Percentiles rank a stretch among this genome's conserved stretches.
phyloP scores from a whole-genome alignment of 2,113 vertebrate genomes.

The Neogale vison region DNA sequence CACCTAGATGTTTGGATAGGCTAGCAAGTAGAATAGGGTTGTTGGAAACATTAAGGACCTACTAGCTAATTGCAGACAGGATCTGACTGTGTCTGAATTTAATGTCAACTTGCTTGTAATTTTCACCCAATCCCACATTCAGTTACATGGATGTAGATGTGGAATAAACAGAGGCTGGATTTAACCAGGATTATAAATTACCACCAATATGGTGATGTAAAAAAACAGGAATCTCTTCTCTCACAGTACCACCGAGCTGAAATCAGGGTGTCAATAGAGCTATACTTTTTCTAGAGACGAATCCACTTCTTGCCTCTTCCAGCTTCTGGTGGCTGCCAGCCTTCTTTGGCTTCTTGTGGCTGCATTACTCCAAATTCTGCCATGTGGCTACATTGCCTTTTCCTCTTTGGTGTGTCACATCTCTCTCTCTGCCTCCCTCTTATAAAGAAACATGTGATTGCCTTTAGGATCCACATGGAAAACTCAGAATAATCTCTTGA shows the following conservation, averaged over 20 bases:
- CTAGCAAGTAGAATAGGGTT: neutral
- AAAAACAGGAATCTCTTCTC: neutral
- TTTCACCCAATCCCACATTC: neutral
- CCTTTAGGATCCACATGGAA: neutral
- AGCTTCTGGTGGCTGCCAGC: too few species aligned
- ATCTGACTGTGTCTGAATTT: neutral
- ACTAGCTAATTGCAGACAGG: neutral
- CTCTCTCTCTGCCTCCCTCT: neutral
- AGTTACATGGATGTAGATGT: neutral
- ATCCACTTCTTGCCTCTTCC: too few species aligned
- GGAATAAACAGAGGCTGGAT: neutral
- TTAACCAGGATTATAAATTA: neutral
- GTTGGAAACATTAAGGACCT: neutral
- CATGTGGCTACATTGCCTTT: neutral
- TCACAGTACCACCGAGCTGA: neutral
- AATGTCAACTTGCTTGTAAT: neutral
- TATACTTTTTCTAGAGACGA: neutral
- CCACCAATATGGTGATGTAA: neutral
- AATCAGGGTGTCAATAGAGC: neutral
- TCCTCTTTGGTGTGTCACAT: neutral
- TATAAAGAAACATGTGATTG: neutral
- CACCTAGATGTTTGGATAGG: neutral
- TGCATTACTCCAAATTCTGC: too few species aligned
- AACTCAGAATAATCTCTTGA: neutral
- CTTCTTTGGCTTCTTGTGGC: too few species aligned